Percentiles rank a stretch among this genome's conserved stretches.
These are phyloP conservation scores for Oxyruncus cristatus DNA, from an alignment of 2,113 vertebrate species.

Conservation along the genomic window DNA sequence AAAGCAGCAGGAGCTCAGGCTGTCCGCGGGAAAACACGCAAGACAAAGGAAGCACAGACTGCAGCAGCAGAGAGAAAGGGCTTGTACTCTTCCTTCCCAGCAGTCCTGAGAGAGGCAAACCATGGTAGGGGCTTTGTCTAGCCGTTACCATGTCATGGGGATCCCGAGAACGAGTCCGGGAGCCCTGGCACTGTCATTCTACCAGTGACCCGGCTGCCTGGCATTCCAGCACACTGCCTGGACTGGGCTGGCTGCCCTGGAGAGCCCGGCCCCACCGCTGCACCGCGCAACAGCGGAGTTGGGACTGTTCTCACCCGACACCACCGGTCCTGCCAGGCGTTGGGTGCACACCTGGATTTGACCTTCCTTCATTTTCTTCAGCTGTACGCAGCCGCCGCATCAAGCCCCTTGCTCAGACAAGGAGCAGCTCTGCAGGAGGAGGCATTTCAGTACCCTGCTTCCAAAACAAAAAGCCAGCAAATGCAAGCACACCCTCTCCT, in stretches of 20 bases:
- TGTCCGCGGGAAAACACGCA: constrained; percentile 69
- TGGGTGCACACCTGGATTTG: background rate
- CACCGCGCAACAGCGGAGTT: background rate
- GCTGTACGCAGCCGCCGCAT: background rate
- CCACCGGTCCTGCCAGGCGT: background rate
- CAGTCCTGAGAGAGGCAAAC: constrained; percentile 79
- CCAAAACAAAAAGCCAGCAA: background rate
- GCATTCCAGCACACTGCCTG: background rate
- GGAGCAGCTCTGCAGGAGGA: constrained; percentile 22
- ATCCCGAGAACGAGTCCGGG: background rate
- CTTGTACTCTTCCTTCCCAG: constrained; percentile 77
- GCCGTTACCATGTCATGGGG: background rate
- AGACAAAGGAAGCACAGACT: constrained; percentile 68
- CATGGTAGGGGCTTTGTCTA: constrained; percentile 56
- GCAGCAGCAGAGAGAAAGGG: constrained; percentile 62
- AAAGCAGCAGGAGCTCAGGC: constrained; percentile 58
- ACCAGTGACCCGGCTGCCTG: background rate
- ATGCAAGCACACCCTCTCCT: background rate
- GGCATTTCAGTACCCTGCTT: background rate
- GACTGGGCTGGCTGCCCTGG: background rate
- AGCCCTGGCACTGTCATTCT: background rate
- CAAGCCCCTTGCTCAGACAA: background rate
- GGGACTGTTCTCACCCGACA: background rate
- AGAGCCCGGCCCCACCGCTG: background rate
- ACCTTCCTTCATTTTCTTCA: constrained; percentile 38